Base-by-base conservation (phyloP, 2,113 vertebrate species). In the Poecilia latipinna region DNA sequence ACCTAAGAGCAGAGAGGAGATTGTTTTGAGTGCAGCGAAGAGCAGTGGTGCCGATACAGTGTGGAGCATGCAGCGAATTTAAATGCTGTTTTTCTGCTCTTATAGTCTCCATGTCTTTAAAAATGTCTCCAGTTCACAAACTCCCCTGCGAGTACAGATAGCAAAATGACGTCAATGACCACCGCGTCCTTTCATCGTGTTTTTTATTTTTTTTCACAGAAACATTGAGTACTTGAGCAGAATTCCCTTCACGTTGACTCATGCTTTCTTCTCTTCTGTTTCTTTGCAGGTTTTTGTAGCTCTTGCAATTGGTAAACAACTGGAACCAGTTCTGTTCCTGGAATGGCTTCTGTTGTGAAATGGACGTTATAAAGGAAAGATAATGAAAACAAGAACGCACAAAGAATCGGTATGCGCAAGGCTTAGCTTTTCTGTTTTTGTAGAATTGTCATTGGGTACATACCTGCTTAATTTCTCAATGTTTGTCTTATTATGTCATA, bases 361-460 rank as follows among this genome's bases (percentile, higher is more conserved):
- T 94, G 94, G 93, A 89, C 32, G 12, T 72, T 71, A 75, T 91
- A 88, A 87, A 84, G 92, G 85, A 86, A 86, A 88, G 75, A 90
- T 78, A 81, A 95, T 95, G 94, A 95, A 95, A 92, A 95, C 94
- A 70, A 85, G 94, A 91, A 95, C 94, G 48, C 94, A 95, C 92
- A 95, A 95, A 93, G 94, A 95, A 92, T 93, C 93, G 93, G 94
- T 95, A 93, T 83, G 93, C 82, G 68, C 68, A 64, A 82, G 42
- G 62, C 65, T 24, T 76, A 37, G 13, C 17, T 2, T 72, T 28
- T 70, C 12, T 70, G 84, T 74, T 70, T 62, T 19, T n/a, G 42
- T 42, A 67, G 29, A 39, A 15, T 44, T 69, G 37, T 65, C 71
- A 75, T 62, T 62, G 37, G 70, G 61, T 74, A 48, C 68, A 31